Conservation (phyloP, 2,888 invertebrate genomes). For the Meta bourneti region DNA sequence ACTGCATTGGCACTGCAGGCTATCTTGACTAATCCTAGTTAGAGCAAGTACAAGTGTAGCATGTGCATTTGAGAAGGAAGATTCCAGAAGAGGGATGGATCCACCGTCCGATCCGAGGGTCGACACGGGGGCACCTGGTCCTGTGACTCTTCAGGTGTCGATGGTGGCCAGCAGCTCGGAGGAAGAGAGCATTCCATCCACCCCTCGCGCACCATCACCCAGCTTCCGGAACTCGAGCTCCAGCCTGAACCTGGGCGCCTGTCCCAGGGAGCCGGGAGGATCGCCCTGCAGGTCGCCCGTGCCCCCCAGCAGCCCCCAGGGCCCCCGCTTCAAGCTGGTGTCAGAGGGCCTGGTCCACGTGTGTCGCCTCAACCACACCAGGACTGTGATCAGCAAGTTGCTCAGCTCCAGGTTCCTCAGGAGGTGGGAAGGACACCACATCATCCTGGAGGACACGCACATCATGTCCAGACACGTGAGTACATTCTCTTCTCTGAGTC, state of each 20-base stretch:
- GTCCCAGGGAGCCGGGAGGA: constrained; percentile 40
- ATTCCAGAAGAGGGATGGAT: too few relatives aligned
- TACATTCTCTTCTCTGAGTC: constrained; percentile 31
- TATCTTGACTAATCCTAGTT: too few relatives aligned
- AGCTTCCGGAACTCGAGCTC: constrained; percentile 55
- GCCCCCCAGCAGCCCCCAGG: constrained; percentile 77
- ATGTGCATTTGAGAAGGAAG: too few relatives aligned
- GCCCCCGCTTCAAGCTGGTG: constrained; percentile 85
- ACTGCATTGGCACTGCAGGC: too few relatives aligned
- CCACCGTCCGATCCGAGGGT: too few relatives aligned
- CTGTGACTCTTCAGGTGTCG: constrained; percentile 45
- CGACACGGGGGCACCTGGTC: background rate
- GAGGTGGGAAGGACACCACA: constrained; percentile 89
- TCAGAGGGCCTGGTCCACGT: constrained; percentile 88
- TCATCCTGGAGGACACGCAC: constrained; percentile 86
- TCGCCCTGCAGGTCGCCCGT: constrained; percentile 63
- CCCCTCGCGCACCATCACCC: constrained; percentile 42
- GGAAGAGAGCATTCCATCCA: constrained; percentile 51
- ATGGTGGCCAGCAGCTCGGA: constrained; percentile 50
- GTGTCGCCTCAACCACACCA: constrained; percentile 88
- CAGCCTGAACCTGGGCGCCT: constrained; percentile 23
- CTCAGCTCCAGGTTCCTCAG: constrained; percentile 88
- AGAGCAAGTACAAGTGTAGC: too few relatives aligned
- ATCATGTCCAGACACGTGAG: constrained; percentile 88
- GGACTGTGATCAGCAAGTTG: constrained; percentile 89